Base-by-base conservation (phyloP, 1,140 invertebrate genomes). In the Teleogryllus occipitalis region DNA sequence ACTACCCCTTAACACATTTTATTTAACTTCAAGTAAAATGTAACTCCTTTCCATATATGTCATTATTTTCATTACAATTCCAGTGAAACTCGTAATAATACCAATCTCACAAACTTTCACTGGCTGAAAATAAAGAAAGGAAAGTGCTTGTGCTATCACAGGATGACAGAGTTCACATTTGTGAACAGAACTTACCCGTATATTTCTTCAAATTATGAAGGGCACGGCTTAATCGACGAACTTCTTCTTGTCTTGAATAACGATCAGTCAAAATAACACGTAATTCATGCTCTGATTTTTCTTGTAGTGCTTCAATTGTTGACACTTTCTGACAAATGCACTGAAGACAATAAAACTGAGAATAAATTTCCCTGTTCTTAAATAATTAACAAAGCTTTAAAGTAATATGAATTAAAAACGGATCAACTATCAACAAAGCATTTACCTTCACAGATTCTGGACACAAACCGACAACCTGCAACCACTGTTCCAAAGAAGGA, bases 401-500 rank as follows among this genome's bases (percentile, higher is more conserved):
- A 65, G 54, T 65, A 65, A 18, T 65, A 65, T 39, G 5, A 39
- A 39, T 39, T 5, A 39, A 39, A 39, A 2, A 39, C 27, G 27
- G 27, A 39, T 39, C 27, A 65, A 14, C 18, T 65, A 18, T 14
- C 54, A 65, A 65, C 12, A n/a, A 77, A 54, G 48, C 10, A 77
- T 84, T 84, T 86, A 94, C 93, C 89, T 92, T 88, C 79, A 94
- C 91, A 76, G 92, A 91, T 82, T 92, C 89, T 81, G 89, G 87
- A 73, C 90, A 89, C 22, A 96, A 89, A 73, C 96, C 96, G 65
- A 98, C 97, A 77, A 98, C 94, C 82, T 93, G 90, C 15, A 98
- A 89, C 97, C 97, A 98, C 86, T 97, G 94, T 84, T 91, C 88
- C 83, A 97, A 87, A 76, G 93, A 93, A 48, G 95, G 92, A 86